phyloP scores from a whole-genome alignment of 2,797 vertebrate species.

The Scarus forsteni region DNA sequence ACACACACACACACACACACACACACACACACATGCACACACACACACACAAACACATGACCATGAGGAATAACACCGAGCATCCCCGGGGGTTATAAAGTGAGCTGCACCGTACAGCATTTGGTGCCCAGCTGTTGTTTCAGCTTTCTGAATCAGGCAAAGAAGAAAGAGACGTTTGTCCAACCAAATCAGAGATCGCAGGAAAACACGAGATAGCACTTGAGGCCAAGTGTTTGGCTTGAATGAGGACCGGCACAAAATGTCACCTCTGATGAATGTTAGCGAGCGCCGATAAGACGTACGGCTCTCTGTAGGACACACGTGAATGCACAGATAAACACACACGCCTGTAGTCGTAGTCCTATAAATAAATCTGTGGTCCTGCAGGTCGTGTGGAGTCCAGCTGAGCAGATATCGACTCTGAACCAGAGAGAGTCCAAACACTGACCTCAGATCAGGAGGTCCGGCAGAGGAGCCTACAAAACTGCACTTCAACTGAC shows the following conservation, averaged over 20 bases:
- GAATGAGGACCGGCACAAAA: slow-evolving; percentile 68
- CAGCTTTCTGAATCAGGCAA: slow-evolving; percentile 73
- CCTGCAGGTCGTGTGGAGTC: slow-evolving; percentile 78
- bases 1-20: slow-evolving; percentile 28
- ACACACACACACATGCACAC: slow-evolving; percentile 17
- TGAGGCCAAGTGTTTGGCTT: slow-evolving; percentile 68
- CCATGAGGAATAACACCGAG: slow-evolving; percentile 67
- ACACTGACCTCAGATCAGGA: slow-evolving; percentile 57
- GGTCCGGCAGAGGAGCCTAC: background rate
- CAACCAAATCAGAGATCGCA: slow-evolving; percentile 66
- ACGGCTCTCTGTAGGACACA: slow-evolving; percentile 42
- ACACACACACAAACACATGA: slow-evolving; percentile 22
- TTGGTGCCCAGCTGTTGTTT: slow-evolving; percentile 77
- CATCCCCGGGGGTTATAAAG: slow-evolving; percentile 71
- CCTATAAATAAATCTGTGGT: slow-evolving; percentile 77
- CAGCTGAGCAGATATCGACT: slow-evolving; percentile 70
- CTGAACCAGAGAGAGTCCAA: slow-evolving; percentile 62
- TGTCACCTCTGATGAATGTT: slow-evolving; percentile 73
- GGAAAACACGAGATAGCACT: slow-evolving; percentile 74
- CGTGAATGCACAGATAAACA: slow-evolving; percentile 47
- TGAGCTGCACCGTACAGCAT: slow-evolving; percentile 60
- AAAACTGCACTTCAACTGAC: slow-evolving; percentile 32
- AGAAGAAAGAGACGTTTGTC: slow-evolving; percentile 76
- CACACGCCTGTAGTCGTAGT: slow-evolving; percentile 25
- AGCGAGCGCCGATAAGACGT: slow-evolving; percentile 58